These are phyloP conservation scores for Lepus timidus DNA, from an alignment of 2,113 vertebrate species.

Conservation along the genomic window DNA sequence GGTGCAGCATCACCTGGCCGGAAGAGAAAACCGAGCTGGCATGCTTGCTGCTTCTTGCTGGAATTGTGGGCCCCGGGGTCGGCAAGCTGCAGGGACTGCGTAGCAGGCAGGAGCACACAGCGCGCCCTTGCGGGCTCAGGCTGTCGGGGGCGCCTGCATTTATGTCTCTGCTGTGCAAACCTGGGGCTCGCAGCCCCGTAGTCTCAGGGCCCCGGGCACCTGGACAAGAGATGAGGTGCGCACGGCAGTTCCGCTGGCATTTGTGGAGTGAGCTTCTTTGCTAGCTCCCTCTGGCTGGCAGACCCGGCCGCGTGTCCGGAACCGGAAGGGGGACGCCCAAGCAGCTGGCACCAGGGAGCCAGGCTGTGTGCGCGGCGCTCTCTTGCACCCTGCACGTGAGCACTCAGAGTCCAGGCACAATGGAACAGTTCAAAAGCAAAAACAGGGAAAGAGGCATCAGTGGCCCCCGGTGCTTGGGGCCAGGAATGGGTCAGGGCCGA, in stretches of 20 bases:
- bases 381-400: background rate
- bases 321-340: too few species aligned
- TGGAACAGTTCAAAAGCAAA: background rate
- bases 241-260: accelerated
- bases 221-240: accelerated
- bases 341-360: accelerated
- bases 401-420: background rate
- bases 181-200: background rate
- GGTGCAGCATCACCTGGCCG: constrained; percentile 41
- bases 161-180: background rate
- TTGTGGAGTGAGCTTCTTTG: background rate
- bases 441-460: too few species aligned
- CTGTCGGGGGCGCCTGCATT: background rate
- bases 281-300: background rate
- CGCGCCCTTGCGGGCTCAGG: too few species aligned
- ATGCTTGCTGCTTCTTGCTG: background rate
- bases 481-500: background rate
- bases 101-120: background rate
- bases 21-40: background rate
- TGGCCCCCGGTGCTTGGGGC: background rate
- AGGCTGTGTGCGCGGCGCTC: too few species aligned
- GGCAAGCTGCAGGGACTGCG: background rate
- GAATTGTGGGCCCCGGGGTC: background rate
- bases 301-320: too few species aligned
- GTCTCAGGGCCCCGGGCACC: background rate